These are phyloP conservation scores for Corythucha ciliata DNA, from an alignment of 2,888 invertebrate species.

Conservation along the genomic window DNA sequence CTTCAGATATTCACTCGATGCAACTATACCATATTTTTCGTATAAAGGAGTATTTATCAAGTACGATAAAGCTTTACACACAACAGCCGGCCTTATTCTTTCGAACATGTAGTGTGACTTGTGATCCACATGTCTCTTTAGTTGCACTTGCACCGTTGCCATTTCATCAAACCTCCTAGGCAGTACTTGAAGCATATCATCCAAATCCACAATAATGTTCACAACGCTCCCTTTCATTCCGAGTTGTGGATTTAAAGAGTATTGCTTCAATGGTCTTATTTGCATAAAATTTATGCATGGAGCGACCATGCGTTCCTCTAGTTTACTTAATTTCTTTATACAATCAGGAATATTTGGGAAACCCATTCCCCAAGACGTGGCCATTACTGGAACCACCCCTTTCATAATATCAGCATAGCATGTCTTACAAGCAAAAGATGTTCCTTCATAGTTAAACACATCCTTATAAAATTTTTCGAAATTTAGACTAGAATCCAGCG, in stretches of 20 bases:
- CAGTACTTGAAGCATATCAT: slow-evolving; percentile 31
- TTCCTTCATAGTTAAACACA: too few species aligned
- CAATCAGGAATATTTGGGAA: background rate
- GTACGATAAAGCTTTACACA: slow-evolving; percentile 33
- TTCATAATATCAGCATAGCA: background rate
- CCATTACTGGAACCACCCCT: background rate
- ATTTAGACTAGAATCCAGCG: too few species aligned
- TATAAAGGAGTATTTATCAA: slow-evolving; percentile 31
- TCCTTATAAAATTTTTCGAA: too few species aligned
- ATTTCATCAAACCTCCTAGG: slow-evolving; percentile 34
- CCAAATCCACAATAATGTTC: slow-evolving; percentile 37
- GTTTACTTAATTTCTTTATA: background rate
- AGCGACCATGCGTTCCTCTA: slow-evolving; percentile 40
- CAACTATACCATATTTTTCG: slow-evolving; percentile 29
- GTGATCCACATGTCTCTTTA: slow-evolving; percentile 36
- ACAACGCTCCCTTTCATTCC: slow-evolving; percentile 38
- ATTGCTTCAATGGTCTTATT: slow-evolving; percentile 36
- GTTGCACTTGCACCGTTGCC: slow-evolving; percentile 36
- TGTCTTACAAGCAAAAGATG: slow-evolving; percentile 8
- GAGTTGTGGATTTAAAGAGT: slow-evolving; percentile 37
- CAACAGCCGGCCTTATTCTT: slow-evolving; percentile 34
- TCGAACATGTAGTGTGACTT: slow-evolving; percentile 36
- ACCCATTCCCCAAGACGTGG: background rate
- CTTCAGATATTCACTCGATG: slow-evolving; percentile 25
- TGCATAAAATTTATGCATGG: slow-evolving; percentile 40